A percentile compares a stretch with the other conserved stretches of the same genome.
Conservation (phyloP, 2,113 vertebrate genomes). For the Ranitomeya imitator region DNA sequence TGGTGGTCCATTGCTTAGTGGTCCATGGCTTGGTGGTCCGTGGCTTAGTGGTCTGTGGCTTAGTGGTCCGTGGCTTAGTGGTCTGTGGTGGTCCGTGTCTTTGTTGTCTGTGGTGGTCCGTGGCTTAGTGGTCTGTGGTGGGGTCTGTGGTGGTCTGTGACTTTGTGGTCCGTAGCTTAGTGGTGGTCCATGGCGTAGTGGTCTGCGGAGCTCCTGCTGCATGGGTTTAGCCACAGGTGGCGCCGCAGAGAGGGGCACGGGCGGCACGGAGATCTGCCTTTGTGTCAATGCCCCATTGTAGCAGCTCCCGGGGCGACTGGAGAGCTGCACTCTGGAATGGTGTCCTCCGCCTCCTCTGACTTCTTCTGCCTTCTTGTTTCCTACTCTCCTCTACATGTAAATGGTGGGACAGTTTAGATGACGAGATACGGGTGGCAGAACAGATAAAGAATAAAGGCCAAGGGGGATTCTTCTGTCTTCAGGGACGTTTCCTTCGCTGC, state of each 20-base stretch:
- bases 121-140: no score
- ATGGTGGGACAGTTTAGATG: background rate
- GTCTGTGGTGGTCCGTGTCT: no score
- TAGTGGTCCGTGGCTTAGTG: no score
- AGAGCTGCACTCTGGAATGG: conserved; percentile 63
- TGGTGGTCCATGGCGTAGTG: no score
- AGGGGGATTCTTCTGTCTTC: background rate
- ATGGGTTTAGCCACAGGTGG: no score
- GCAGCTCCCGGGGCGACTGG: conserved; percentile 62
- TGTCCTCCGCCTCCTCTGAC: conserved; percentile 61
- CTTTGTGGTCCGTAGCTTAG: no score
- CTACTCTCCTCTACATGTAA: conserved; percentile 22
- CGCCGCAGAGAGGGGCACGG: background rate
- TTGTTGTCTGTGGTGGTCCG: no score
- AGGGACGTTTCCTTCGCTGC: conserved; percentile 7
- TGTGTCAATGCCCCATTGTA: conserved; percentile 71
- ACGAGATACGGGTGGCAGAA: conserved; percentile 20
- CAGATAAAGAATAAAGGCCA: conserved; percentile 9
- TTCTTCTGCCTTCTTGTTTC: conserved; percentile 57
- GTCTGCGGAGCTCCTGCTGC: no score
- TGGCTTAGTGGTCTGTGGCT: no score
- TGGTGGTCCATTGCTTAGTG: no score
- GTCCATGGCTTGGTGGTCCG: no score
- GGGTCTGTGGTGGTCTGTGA: no score
- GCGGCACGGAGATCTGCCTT: conserved; percentile 32